Conservation (phyloP, 2,113 vertebrate species). For the Gymnarchus niloticus region DNA sequence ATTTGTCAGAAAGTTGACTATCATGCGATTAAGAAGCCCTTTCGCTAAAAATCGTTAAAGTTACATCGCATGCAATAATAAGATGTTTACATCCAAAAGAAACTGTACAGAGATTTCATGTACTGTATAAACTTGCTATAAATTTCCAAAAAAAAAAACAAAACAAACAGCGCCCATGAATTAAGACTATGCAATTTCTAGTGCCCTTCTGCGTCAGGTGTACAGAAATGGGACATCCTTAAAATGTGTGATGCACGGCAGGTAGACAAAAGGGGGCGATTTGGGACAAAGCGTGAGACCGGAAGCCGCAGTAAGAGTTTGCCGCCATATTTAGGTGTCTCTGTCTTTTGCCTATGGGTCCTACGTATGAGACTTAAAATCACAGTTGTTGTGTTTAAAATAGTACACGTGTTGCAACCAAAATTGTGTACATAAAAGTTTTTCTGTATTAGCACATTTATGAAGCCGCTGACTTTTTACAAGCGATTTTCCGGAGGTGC, state of each 20-base stretch:
- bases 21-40: not conserved
- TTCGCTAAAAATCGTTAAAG: not conserved
- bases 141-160: not conserved
- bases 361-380: conserved; percentile 9
- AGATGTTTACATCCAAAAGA: too few relatives aligned
- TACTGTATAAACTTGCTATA: not conserved
- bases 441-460: not conserved
- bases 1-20: not conserved
- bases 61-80: not conserved
- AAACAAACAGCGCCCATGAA: too few relatives aligned
- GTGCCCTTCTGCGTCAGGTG: not conserved
- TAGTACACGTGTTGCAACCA: not conserved
- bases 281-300: not conserved
- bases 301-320: not conserved
- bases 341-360: conserved; percentile 16
- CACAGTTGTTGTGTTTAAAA: not conserved
- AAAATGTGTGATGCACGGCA: not conserved
- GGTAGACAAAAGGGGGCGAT: not conserved
- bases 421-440: not conserved
- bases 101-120: not conserved
- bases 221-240: not conserved
- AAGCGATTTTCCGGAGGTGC: conserved; percentile 13
- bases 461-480: not conserved
- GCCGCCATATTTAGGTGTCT: conserved; percentile 15
- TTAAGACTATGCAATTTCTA: not conserved